Evolutionary conservation across 2,797 vertebrate genomes (phyloP), one percentile per base, ranked within the genome.

Genomic region (Gorsachius magnificus): DNA sequence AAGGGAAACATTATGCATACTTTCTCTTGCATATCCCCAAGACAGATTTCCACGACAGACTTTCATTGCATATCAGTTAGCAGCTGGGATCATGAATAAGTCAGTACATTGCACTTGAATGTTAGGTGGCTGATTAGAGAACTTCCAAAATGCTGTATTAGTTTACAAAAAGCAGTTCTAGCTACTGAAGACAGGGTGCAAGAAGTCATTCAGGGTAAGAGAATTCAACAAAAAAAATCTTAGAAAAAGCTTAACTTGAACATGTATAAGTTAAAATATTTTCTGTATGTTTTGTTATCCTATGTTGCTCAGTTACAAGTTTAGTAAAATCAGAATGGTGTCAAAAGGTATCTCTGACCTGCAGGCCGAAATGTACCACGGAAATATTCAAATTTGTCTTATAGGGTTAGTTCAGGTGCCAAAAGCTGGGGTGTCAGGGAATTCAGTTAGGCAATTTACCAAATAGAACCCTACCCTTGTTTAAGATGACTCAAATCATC

Each of bases 201-300:
- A 85, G 50, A 87, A 64, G 76, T 95, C 81, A 87, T 75, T 84
- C 83, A 50, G 41, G 21, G 76, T 45, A 93, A 89, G 87, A 82
- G 87, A 96, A 95, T 87, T 66, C 35, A 61, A 77, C n/a, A 84
- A 95, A 91, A 91, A 78, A 94, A 68, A 89, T 68, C 75, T 72
- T 83, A 68, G 61, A 94, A 84, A 76, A 95, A 97, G 12, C 26
- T 92, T 96, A 33, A 94, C 87, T 81, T 36, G 31, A 92, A 31
- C 29, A 76, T 14, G 4, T 2, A 2, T 41, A 72, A 68, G 7
- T 75, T 36, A 87, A 8, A 50, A 19, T 41, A 51, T 51, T 79
- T 83, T 64, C 35, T 79, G 0, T 56, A 33, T 58, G 45, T 51
- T 76, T 78, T 53, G 46, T 51, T 70, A 71, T 54, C 28, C 24